Base-by-base conservation (phyloP, 2,113 vertebrate genomes). In the Lynx canadensis region DNA sequence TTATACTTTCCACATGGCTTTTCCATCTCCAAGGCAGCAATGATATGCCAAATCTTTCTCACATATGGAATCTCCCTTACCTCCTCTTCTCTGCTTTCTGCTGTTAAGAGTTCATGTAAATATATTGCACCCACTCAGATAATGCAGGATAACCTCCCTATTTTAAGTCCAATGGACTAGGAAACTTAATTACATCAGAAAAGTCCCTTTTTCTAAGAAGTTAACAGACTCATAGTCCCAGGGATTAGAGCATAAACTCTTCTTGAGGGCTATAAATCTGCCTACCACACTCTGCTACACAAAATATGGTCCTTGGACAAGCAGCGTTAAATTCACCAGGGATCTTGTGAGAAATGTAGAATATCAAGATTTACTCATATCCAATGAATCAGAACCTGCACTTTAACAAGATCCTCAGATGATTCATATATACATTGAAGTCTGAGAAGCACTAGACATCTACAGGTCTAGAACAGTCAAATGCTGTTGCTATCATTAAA, bases 291-390 rank as follows among this genome's bases (percentile, higher is more conserved):
- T 65, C 68, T 79, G 29, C 45, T 87, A 18, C 6, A 50, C 21
- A 31, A 78, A 85, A 11, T 94, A 23, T 89, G 55, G 33, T 68
- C 52, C 10, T 95, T 89, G 25, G 73, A 21, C 74, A 21, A 79
- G 23, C 6, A 68, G 3, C 5, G 80, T 33, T 92, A 82, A 93
- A 55, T 89, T 90, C 36, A 79, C 18, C 16, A 38, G 63, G 36
- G 25, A 97, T 95, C 11, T 55, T 92, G 5, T 73, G 84, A 93
- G n/a, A 94, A 89, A 95, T 52, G 11, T 23, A 65, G 33, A 86
- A 23, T 55, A 55, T 87, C 50, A 76, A 29, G 14, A 88, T 91
- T 83, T 52, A 86, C 13, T 19, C 36, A 78, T 21, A 80, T 7
- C 27, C n/a, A 55, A 25, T 52, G 45, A 96, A n/a, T 79, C n/a